Evolutionary conservation across 2,113 vertebrate genomes (phyloP), one percentile per base, ranked within the genome.

Genomic region (Alexandromys fortis): DNA sequence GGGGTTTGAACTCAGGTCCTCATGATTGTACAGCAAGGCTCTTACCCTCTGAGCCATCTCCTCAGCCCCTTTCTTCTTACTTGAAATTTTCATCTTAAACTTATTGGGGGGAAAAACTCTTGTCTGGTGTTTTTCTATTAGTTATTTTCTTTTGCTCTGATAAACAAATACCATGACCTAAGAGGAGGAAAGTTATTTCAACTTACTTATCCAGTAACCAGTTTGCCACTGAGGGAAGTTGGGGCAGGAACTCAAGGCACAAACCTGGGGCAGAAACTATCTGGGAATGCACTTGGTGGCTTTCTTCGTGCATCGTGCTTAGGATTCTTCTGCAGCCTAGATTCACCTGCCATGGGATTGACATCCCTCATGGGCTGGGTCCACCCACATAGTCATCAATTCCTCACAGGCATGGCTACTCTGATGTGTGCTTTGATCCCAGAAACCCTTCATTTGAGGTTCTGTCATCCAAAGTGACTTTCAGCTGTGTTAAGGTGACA

Each of bases 51-150:
- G 83, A 47, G 17, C 4, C 28, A 35, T 38, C 83, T 68, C 83
- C 16, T 30, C 42, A 86, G 16, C 4, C 42, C 8, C 61, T 67
- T 33, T 11, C 4, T 42, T 58, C 22, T 77, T 35, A 28, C 55
- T 73, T 52, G 3, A 7, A 1, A n/a, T 78, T 49, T 73, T 49
- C 70, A 68, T 85, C 68, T 78, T 13, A 52, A 73, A 19, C 19
- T 0, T 14, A 47, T 0, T 7, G 47, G 52, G 33, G 52, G 2
- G 10, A 49, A 81, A 19, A 9, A 7, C 5, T 30, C 0, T 61
- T 47, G 28, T 17, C 86, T 21, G 22, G 42, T 47, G 12, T 82
- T 82, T 45, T 2, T 75, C 11, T 13, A 14, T n/a, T 58, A 58
- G 21, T 81, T 26, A 55, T 52, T 55, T 55, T 55, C 47, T 79